A percentile compares a stretch with the other conserved stretches of the same genome.
Evolutionary conservation across 1,140 invertebrate genomes (phyloP).

Genomic region (Neuroterus valhalla): DNA sequence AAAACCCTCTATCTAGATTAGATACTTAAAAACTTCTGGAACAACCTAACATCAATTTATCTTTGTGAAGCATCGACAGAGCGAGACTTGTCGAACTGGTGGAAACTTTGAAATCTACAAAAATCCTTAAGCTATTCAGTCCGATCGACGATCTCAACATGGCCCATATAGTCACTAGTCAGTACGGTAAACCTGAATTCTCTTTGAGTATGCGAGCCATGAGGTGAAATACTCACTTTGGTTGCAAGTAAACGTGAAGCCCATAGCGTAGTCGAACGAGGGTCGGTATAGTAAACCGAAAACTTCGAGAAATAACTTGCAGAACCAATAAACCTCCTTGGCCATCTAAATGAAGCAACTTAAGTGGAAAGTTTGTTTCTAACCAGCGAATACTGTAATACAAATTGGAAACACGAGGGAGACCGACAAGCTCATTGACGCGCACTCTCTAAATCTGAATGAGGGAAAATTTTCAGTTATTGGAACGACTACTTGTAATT

Average conservation of each 20-base stretch:
- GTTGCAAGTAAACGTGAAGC: constrained; percentile 63
- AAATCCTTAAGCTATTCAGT: constrained; percentile 42
- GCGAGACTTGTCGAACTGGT: constrained; percentile 13
- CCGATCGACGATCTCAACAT: constrained; percentile 36
- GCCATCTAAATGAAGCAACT: constrained; percentile 67
- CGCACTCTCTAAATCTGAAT: not conserved
- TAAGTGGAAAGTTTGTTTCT: constrained; percentile 68
- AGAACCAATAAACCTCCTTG: constrained; percentile 63
- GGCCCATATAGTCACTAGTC: constrained; percentile 6
- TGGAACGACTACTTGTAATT: too few species aligned
- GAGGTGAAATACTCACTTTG: constrained; percentile 58
- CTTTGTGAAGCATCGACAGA: not conserved
- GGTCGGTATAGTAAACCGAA: constrained; percentile 42
- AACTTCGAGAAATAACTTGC: constrained; percentile 65
- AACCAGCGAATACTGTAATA: constrained; percentile 61
- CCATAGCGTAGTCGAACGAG: constrained; percentile 46
- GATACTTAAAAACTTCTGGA: not conserved
- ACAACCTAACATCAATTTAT: not conserved
- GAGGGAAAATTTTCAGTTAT: constrained; percentile 1
- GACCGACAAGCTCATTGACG: constrained; percentile 40
- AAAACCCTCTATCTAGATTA: constrained; percentile 1
- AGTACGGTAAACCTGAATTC: constrained; percentile 38
- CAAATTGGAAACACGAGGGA: constrained; percentile 56
- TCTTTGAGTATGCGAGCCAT: constrained; percentile 50
- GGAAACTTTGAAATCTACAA: constrained; percentile 43